Evolutionary conservation across 92 coral and sea anemone species (phyloP), one percentile per base, ranked within the genome.

Genomic region (Palythoa grandiflora): DNA sequence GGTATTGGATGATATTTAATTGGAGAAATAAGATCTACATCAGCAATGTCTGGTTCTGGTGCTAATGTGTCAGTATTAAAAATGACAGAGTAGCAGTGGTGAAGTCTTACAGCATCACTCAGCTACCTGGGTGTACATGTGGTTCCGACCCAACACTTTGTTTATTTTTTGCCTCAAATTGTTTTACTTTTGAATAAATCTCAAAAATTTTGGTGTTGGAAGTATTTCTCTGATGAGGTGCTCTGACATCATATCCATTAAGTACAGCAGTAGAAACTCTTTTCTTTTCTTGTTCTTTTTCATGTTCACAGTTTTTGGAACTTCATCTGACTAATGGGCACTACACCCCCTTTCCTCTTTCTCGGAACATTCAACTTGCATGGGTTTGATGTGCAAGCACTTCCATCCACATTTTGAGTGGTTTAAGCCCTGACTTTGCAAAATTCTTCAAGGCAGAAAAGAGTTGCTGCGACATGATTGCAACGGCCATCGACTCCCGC

Each of bases 401-500:
- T 70, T 21, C 35, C 75, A 70, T 70, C 75, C 9, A 70, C 75
- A 70, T 70, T 70, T 70, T 70, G 75, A 70, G 1, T 70, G 75
- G 75, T 9, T 70, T 28, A 47, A 70, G 40, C 83, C 40, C 72
- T 53, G 2, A 83, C 72, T 81, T 88, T 88, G 50, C 87, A 80
- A 70, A 77, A 88, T 35, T 19, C 72, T 48, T 88, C 89, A 21
- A 88, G 80, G 39, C 78, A 65, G 68, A 88, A 88, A 54, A 83
- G 52, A 40, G 91, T 88, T 19, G 91, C 91, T 21, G 89, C 38
- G 72, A 88, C 88, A 88, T 88, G 91, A 66, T 83, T 88, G 70
- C 91, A 88, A 38, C 89, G 44, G 20, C 91, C 91, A 71, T 85
- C 88, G 13, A 85, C 77, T 37, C 88, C 88, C 20, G 88, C 81